phyloP scores from a whole-genome alignment of 2,797 vertebrate species.

The Nannoperca australis region DNA sequence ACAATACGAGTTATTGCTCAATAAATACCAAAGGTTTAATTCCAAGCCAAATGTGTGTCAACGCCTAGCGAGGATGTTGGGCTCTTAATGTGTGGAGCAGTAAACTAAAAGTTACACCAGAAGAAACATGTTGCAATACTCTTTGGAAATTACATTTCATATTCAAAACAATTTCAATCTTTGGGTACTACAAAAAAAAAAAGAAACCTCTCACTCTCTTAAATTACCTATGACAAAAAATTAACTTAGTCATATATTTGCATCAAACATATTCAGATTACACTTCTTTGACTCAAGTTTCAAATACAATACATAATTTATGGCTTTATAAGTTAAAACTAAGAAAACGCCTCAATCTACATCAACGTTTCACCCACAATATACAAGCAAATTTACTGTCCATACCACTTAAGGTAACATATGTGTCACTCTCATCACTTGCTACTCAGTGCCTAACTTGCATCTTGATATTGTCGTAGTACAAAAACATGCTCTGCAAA shows the following conservation, averaged over 20 bases:
- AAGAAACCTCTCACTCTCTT: constrained; percentile 78
- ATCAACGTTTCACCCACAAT: constrained; percentile 83
- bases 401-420: constrained; percentile 78
- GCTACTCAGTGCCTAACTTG: constrained; percentile 87
- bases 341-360: constrained; percentile 83
- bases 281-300: constrained; percentile 86
- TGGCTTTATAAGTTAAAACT: constrained; percentile 90
- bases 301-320: constrained; percentile 91
- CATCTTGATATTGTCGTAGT: constrained; percentile 81
- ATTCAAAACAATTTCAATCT: constrained; percentile 74
- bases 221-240: constrained; percentile 84
- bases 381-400: constrained; percentile 84
- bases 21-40: constrained; percentile 80
- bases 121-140: constrained; percentile 78
- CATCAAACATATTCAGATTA: constrained; percentile 89
- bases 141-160: constrained; percentile 80
- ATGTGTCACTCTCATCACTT: constrained; percentile 77
- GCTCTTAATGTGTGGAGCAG: constrained; percentile 68
- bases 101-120: constrained; percentile 75
- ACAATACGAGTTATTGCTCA: constrained; percentile 81
- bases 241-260: constrained; percentile 87
- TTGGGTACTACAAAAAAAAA: constrained; percentile 79
- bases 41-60: constrained; percentile 81
- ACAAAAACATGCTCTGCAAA: constrained; percentile 85
- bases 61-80: constrained; percentile 70